Evolutionary conservation across 2,113 vertebrate genomes (phyloP), one percentile per base, ranked within the genome.

Genomic region (Atherinomorus stipes): DNA sequence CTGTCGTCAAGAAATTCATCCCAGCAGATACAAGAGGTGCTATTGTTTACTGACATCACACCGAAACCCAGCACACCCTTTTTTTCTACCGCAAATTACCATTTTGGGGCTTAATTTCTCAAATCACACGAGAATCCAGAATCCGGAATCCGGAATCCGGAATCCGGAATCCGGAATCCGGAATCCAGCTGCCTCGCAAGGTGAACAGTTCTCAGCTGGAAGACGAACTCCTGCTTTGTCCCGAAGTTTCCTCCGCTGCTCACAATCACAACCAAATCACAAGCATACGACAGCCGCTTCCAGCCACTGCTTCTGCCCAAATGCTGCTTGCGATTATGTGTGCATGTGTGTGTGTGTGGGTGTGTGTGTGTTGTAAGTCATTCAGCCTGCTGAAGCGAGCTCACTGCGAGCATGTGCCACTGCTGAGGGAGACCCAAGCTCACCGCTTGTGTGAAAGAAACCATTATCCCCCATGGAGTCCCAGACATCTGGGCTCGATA

Each of bases 381-480:
- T 73, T 78, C 53, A 77, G 40, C 74, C 56, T 71, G 68, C 18
- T 56, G 57, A 79, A 64, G 64, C 64, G 19, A 69, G 47, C 71
- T 64, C 15, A 18, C 76, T 70, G 81, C 23, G 2, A 38, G 52
- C 49, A 71, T 81, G 71, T 64, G 68, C 76, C 75, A 45, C 64
- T 51, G 44, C 76, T 54, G 45, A 71, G 44, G 73, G 56, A 69
- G 54, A 64, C 63, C 61, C 66, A 81, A 64, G 59, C 56, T 61
- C 53, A 65, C 57, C 63, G 72, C 61, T 31, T 81, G 80, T 90
- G 88, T 90, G 88, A 91, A 89, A 90, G 89, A 90, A 88, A 71
- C 84, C 64, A 89, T 91, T 91, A 90, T 90, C 84, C 72, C 76
- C 74, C 56, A 81, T 7, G 52, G 78, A 76, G 77, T 72, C 19